Conservation (phyloP, 2,888 invertebrate genomes). For the Mantis religiosa region DNA sequence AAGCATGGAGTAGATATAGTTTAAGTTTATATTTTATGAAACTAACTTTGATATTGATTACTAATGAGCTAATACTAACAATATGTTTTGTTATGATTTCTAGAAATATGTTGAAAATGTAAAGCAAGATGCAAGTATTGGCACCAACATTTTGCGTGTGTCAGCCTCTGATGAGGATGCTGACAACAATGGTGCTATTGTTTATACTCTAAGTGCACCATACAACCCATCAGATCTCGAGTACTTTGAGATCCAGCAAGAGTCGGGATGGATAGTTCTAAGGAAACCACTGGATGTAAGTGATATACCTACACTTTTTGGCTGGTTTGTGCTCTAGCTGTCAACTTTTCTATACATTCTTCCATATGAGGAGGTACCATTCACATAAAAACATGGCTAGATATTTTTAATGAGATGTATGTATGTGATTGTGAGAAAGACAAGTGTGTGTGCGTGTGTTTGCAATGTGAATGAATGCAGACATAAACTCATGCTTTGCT, state of each 20-base stretch:
- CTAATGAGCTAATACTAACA: not conserved
- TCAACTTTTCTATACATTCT: slow-evolving; percentile 3
- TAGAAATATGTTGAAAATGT: slow-evolving; percentile 97
- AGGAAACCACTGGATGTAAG: slow-evolving; percentile 96
- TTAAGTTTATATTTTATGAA: no score
- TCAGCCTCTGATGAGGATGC: slow-evolving; percentile 97
- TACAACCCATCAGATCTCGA: slow-evolving; percentile 85
- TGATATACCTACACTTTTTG: slow-evolving; percentile 45
- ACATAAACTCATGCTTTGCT: slow-evolving; percentile 18
- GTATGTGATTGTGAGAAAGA: not conserved
- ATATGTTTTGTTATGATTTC: slow-evolving; percentile 42
- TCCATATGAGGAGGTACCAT: not conserved
- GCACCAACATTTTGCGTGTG: slow-evolving; percentile 88
- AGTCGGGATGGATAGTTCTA: slow-evolving; percentile 95
- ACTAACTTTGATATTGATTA: not conserved
- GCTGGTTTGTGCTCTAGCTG: slow-evolving; percentile 13
- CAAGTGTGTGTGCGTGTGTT: not conserved
- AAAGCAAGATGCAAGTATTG: slow-evolving; percentile 93
- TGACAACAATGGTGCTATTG: slow-evolving; percentile 92
- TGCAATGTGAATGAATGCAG: slow-evolving; percentile 7
- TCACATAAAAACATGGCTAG: not conserved
- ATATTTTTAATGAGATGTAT: not conserved
- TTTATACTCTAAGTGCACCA: slow-evolving; percentile 85
- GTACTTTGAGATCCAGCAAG: slow-evolving; percentile 94
- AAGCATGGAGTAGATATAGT: no score